Percentiles rank a stretch among this genome's conserved stretches.
Evolutionary conservation across 2,888 invertebrate species (phyloP).

Genomic region (Philaethria dido): DNA sequence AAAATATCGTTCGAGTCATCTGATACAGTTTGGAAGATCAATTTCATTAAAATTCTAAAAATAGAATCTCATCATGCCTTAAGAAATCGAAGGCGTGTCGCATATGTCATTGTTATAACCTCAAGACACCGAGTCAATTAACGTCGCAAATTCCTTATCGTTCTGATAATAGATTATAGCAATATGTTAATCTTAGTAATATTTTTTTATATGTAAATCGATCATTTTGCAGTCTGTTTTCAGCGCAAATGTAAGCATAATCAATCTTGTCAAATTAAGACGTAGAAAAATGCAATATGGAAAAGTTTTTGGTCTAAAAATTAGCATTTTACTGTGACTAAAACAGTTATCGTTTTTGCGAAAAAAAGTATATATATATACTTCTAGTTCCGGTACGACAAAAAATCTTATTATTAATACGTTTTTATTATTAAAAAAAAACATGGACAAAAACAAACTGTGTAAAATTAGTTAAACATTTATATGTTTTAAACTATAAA

Average conservation of each 20-base stretch:
- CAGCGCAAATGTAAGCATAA: neutral
- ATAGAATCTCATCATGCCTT: neutral
- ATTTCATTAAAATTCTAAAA: neutral
- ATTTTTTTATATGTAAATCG: constrained; percentile 16
- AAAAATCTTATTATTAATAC: no score
- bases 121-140: constrained; percentile 14
- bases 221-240: constrained; percentile 10
- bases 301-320: neutral
- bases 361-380: no score
- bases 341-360: no score
- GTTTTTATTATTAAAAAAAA: no score
- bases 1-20: no score
- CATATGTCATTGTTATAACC: neutral
- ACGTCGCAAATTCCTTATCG: constrained; percentile 25
- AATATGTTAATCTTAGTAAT: constrained; percentile 22
- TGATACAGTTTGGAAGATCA: no score
- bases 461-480: no score
- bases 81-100: neutral
- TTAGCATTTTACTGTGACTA: neutral
- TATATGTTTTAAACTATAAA: no score
- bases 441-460: no score
- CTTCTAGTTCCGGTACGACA: no score
- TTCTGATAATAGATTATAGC: constrained; percentile 3
- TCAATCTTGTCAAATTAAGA: constrained; percentile 5
- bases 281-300: neutral